These are phyloP conservation scores for Eulemur mongoz DNA, from an alignment of 2,797 vertebrate species.

Conservation along the genomic window DNA sequence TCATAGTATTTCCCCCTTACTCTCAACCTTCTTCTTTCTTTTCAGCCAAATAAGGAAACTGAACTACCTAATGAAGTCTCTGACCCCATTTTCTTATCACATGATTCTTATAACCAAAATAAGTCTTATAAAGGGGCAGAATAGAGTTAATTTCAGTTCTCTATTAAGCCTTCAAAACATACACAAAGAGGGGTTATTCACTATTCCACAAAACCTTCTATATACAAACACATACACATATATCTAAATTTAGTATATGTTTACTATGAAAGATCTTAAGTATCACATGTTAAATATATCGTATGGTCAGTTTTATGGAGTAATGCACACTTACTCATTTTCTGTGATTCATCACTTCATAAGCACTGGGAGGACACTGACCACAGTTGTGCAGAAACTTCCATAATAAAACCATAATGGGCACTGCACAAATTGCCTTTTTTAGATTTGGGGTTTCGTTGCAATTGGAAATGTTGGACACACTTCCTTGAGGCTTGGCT, in stretches of 20 bases:
- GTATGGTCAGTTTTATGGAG: background rate
- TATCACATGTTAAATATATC: background rate
- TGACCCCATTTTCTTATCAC: background rate
- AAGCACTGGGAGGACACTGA: slow-evolving; percentile 58
- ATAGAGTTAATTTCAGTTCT: background rate
- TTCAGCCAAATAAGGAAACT: background rate
- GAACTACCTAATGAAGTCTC: background rate
- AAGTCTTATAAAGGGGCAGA: background rate
- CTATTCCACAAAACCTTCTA: background rate
- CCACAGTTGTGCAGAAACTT: slow-evolving; percentile 67
- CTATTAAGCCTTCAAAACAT: background rate
- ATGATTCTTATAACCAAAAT: slow-evolving; percentile 11
- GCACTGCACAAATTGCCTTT: slow-evolving; percentile 57
- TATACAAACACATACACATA: background rate
- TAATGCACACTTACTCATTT: background rate
- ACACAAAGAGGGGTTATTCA: background rate
- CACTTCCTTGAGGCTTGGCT: slow-evolving; percentile 73
- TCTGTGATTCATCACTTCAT: slow-evolving; percentile 61
- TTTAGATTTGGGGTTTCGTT: slow-evolving; percentile 65
- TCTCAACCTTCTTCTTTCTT: background rate
- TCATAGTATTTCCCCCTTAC: background rate
- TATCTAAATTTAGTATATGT: background rate
- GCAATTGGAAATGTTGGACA: slow-evolving; percentile 57
- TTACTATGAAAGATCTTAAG: background rate
- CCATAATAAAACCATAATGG: slow-evolving; percentile 66